Evolutionary conservation across 2,797 vertebrate species (phyloP).

Genomic region (Dromococcyx pavoninus): DNA sequence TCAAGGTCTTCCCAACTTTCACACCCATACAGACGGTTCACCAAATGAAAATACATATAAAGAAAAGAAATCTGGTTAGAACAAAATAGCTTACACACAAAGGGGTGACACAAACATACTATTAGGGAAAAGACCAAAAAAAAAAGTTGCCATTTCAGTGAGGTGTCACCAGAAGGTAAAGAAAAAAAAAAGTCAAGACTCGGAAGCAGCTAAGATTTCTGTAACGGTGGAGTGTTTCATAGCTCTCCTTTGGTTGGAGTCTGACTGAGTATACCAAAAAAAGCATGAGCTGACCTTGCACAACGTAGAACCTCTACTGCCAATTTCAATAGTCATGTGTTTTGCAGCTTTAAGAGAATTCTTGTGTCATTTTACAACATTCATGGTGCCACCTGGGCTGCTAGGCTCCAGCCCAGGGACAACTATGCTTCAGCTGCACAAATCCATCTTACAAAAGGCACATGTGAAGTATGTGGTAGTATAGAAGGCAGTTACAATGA

Average conservation of each 20-base stretch:
- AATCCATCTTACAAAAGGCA: not conserved
- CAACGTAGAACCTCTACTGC: not conserved
- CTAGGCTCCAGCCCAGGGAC: not conserved
- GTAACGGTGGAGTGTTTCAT: not conserved
- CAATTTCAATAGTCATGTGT: not conserved
- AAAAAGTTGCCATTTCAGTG: not conserved
- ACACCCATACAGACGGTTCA: not conserved
- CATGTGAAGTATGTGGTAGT: not conserved
- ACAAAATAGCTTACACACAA: not conserved
- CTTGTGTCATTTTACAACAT: conserved; percentile 29
- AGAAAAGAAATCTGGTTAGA: not conserved
- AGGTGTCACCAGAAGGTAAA: not conserved
- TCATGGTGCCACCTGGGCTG: not conserved
- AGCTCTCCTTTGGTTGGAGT: not conserved
- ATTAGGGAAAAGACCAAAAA: not conserved
- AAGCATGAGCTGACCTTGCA: not conserved
- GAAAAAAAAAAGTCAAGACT: not conserved
- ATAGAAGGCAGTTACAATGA: not conserved
- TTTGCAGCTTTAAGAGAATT: conserved; percentile 48
- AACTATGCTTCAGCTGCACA: not conserved
- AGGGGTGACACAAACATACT: not conserved
- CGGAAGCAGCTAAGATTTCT: conserved; percentile 6
- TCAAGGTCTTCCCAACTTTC: not conserved
- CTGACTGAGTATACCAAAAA: not conserved
- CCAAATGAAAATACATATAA: not conserved